Evolutionary conservation across 2,797 vertebrate species (phyloP).

Genomic region (Benthosema pterotum): DNA sequence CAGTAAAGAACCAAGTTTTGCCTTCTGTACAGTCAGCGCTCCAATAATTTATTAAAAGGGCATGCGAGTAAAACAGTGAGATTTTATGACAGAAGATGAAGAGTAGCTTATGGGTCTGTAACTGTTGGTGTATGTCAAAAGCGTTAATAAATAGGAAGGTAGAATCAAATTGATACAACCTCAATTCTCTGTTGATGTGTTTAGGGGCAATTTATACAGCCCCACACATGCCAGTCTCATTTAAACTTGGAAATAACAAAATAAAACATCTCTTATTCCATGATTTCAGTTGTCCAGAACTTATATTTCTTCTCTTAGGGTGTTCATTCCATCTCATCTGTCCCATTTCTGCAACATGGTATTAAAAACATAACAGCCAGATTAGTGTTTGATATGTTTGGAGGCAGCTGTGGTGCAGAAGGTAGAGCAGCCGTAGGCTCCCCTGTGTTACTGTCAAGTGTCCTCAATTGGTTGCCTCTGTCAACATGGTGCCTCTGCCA

Average conservation of each 20-base stretch:
- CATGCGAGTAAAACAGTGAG: conserved; percentile 37
- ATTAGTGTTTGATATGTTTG: neutral
- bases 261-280: conserved; percentile 3
- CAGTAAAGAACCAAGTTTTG: conserved; percentile 19
- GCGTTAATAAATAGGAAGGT: conserved; percentile 4
- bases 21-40: conserved; percentile 26
- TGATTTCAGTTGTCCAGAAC: conserved; percentile 7
- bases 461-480: too few species aligned
- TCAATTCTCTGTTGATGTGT: neutral
- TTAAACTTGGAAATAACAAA: conserved; percentile 2
- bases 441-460: too few species aligned
- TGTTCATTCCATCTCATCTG: neutral
- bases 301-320: neutral
- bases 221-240: neutral
- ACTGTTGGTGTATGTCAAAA: neutral
- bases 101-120: neutral
- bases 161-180: neutral
- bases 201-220: neutral
- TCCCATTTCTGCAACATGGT: conserved; percentile 9
- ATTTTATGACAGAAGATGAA: conserved; percentile 32
- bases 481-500: neutral
- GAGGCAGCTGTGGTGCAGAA: too few species aligned
- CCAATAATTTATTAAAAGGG: conserved; percentile 45
- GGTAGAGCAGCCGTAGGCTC: too few species aligned
- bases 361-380: neutral